Evolutionary conservation across 2,113 vertebrate species (phyloP).

Genomic region (Archilochus colubris): DNA sequence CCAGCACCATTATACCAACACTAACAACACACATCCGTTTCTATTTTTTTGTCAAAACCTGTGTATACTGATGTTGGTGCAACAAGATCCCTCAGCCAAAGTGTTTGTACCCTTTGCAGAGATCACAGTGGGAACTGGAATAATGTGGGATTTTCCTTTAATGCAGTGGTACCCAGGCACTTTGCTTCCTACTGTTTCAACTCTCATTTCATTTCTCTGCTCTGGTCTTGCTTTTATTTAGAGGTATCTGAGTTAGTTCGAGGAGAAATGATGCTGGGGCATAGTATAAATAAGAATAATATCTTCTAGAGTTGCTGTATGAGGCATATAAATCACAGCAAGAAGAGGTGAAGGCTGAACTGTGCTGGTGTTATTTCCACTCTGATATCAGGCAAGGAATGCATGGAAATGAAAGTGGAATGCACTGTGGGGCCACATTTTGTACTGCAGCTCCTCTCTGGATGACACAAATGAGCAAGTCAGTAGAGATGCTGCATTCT

Average conservation of each 20-base stretch:
- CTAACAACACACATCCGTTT: background rate
- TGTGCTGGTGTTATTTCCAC: background rate
- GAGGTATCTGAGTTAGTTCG: background rate
- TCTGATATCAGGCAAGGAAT: background rate
- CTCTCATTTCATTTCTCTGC: background rate
- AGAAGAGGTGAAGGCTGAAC: background rate
- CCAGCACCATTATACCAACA: background rate
- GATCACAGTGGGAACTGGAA: background rate
- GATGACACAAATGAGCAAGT: background rate
- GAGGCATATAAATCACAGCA: conserved; percentile 38
- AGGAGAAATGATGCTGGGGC: background rate
- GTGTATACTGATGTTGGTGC: background rate
- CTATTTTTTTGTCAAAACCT: background rate
- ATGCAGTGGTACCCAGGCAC: background rate
- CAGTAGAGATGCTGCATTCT: background rate
- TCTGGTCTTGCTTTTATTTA: background rate
- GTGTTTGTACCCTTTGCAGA: background rate
- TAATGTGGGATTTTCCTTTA: background rate
- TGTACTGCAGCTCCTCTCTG: background rate
- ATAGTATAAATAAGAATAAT: conserved; percentile 26
- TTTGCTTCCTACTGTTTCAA: background rate
- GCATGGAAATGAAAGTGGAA: background rate
- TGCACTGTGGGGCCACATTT: rapidly evolving
- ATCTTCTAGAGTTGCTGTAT: background rate
- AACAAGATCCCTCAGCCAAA: rapidly evolving